Evolutionary conservation across 2,888 invertebrate species (phyloP), one percentile per base, ranked within the genome.

Genomic region (Trichogramma dendrolimi): DNA sequence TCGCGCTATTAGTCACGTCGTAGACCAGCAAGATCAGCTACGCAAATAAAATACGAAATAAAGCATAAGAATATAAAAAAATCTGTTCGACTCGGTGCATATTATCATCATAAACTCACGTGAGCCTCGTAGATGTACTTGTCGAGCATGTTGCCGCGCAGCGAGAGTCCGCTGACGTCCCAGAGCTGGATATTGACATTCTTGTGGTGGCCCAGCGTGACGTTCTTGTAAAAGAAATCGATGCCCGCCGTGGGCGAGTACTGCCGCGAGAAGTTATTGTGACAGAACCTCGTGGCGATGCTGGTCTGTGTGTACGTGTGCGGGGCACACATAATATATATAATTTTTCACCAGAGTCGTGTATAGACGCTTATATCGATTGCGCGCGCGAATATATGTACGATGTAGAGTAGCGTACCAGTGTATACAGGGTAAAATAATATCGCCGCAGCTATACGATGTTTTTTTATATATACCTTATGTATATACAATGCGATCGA

Each of bases 141-240:
- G 69, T 86, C 87, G 50, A 94, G 81, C 92, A 94, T 93, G 63
- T 84, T 82, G 6, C 91, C 90, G 53, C 84, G 83, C 8, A 91
- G 80, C 46, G 91, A 87, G 67, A 87, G 86, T 27, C 94, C 94
- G 51, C 92, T 91, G 59, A 94, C 86, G 78, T 95, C 94, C 82
- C 92, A 92, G 42, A 95, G 83, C 76, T 91, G 87, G 58, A 92
- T 77, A 40, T 88, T 86, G 54, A 89, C 85, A 71, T 86, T 83
- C 58, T 82, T 81, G 69, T 79, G 80, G 11, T 76, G 77, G 71
- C 83, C 83, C 63, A 86, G 83, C 63, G 81, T 78, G 49, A 87
- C 80, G 71, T 87, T 82, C 73, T 87, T 87, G 54, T 87, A 81
- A 72, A 86, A 87, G 78, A 90, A 90, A 73, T 91, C 90, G 8